Evolutionary conservation across 2,113 vertebrate genomes (phyloP), one percentile per base, ranked within the genome.

Genomic region (human): DNA sequence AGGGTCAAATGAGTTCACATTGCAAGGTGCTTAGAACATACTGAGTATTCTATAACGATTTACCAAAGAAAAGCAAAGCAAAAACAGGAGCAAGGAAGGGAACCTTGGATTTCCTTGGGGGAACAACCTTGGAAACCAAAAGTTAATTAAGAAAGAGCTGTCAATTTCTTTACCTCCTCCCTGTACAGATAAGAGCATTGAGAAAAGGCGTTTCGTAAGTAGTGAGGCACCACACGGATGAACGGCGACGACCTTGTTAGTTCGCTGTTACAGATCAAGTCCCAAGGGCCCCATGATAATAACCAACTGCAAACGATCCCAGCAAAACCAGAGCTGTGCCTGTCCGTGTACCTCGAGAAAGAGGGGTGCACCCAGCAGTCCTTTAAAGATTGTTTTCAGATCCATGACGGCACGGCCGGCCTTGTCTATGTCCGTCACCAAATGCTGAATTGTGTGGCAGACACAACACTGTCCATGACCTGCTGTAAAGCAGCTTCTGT

Each of bases 241-340:
- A 43, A 4, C n/a, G 6, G 12, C 3, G 0, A 8, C 9, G 13
- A 9, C 7, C 35, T 7, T 18, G 45, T 9, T 0, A 64, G 1
- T 43, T 8, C 23, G 3, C 5, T 20, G 32, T 27, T 27, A 32
- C 3, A 12, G 38, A 18, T 3, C 45, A 25, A 40, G 23, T 23
- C 32, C 52, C 59, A n/a, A 45, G 3, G 2, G 57, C 7, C 20
- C 43, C 57, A 16, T 7, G 11, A 2, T 3, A 27, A 4, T 5
- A n/a, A n/a, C 18, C 30, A 20, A 17, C 43, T 22, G 7, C 11
- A 25, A 25, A 66, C 9, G 2, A 38, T 23, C 6, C 4, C 61
- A 22, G 20, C 5, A 23, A n/a, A 18, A 6, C 68, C 12, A 40
- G 18, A 40, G 25, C 0, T 2, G 25, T 7, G 13, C 18, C 43